These are phyloP conservation scores for Psephotus haematonotus DNA, from an alignment of 2,113 vertebrate genomes.

Conservation along the genomic window DNA sequence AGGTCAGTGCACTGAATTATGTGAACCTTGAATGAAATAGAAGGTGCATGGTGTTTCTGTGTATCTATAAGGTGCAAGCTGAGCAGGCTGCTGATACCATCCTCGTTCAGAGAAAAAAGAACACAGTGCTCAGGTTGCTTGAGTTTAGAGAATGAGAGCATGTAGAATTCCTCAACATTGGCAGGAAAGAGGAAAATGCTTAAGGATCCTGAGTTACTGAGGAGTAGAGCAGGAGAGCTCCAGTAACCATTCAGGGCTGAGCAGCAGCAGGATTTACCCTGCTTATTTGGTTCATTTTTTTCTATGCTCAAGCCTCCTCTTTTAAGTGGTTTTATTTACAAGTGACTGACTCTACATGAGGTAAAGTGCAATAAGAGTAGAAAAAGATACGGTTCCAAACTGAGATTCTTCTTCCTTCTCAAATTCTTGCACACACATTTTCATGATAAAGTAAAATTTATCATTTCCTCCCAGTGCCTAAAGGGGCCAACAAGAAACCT, in stretches of 20 bases:
- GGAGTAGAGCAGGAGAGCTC: not conserved
- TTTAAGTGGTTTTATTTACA: not conserved
- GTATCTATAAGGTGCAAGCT: not conserved
- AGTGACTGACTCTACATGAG: not conserved
- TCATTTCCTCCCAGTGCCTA: not conserved
- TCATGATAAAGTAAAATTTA: not conserved
- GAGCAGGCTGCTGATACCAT: not conserved
- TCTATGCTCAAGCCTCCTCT: not conserved
- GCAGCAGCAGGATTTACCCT: not conserved
- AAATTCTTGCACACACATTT: not conserved
- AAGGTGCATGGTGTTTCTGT: not conserved
- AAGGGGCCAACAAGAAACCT: not conserved
- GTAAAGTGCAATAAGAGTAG: not conserved
- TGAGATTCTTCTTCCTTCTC: not conserved
- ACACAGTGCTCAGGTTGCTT: not conserved
- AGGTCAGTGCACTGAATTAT: accelerated
- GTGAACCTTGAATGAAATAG: not conserved
- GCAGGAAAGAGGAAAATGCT: not conserved
- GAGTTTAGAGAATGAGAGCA: not conserved
- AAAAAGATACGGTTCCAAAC: not conserved
- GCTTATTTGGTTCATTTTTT: not conserved
- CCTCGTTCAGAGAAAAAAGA: accelerated
- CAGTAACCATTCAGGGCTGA: not conserved
- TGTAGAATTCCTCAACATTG: not conserved
- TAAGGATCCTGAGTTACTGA: not conserved